Base-by-base conservation (phyloP, 2,797 vertebrate species). In the Trachurus trachurus region DNA sequence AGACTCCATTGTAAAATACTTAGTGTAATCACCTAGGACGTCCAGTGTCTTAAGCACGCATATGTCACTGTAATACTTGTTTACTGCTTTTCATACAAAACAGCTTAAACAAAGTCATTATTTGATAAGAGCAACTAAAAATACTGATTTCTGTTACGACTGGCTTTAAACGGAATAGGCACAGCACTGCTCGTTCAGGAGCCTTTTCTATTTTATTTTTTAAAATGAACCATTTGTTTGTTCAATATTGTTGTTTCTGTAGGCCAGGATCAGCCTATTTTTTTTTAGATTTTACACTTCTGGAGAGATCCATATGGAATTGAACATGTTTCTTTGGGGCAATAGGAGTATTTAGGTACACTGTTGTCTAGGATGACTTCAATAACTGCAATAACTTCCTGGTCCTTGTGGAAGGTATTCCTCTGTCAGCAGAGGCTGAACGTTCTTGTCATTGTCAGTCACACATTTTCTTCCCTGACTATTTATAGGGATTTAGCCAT, bases 401-500 rank as follows among this genome's bases (percentile, higher is more conserved):
- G 15, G 40, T 50, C 2, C 22, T 66, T 3, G 47, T 68, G 40
- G 49, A 45, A 57, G 6, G 9, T 44, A 37, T 74, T 59, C 37
- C 12, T 78, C 29, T 56, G 26, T 72, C 53, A n/a, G 26, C 70
- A 31, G 15, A 77, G 50, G 21, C 44, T 74, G 42, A 50, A 26
- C 13, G 1, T 39, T 64, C 63, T 76, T 85, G 42, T 81, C 67
- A 66, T 50, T 76, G 53, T 78, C 68, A 69, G 29, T 58, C 74
- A 62, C 15, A 66, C 53, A 26, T 78, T 56, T 59, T 85, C 15
- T 57, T 61, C 9, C 8, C 21, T 29, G 64, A n/a, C 62, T 85
- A 40, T 86, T 91, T 84, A 78, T 66, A 61, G 57, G 13, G 71
- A 45, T 76, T 87, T 87, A 75, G 81, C 83, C 86, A 76, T 90